These are phyloP conservation scores for Drosophila incognita DNA, from an alignment of 2,888 invertebrate genomes.

Conservation along the genomic window DNA sequence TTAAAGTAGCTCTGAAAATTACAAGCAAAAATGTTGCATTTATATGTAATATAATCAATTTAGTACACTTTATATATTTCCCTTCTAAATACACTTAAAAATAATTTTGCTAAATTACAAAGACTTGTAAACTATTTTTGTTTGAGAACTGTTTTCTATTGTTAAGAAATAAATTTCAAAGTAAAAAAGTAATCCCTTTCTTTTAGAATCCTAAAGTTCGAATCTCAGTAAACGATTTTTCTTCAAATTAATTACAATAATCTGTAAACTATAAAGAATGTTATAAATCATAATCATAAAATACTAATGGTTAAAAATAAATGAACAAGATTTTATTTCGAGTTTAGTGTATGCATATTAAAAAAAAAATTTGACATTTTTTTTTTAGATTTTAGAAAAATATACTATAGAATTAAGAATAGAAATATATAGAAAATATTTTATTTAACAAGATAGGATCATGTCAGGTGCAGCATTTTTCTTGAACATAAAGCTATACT, in stretches of 20 bases:
- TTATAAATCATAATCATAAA: not conserved
- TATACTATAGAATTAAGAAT: not conserved
- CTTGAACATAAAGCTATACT: too few relatives aligned
- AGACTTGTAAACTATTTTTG: not conserved
- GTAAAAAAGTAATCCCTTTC: not conserved
- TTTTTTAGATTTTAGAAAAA: not conserved
- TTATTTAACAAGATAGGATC: not conserved
- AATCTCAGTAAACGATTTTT: not conserved
- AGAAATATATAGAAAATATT: not conserved
- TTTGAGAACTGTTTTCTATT: not conserved
- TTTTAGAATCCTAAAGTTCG: not conserved
- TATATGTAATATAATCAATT: not conserved
- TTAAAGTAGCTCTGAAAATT: not conserved
- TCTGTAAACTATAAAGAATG: not conserved
- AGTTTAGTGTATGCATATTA: not conserved
- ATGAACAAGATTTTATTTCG: not conserved
- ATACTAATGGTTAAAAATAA: not conserved
- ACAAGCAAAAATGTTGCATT: not conserved
- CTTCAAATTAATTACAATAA: not conserved
- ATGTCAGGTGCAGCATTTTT: not conserved
- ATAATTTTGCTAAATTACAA: not conserved
- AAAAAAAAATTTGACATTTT: not conserved
- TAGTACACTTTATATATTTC: not conserved
- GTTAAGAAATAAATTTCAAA: not conserved
- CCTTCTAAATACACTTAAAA: not conserved